Evolutionary conservation across 2,797 vertebrate species (phyloP).

Genomic region (Cirrhinus molitorella): DNA sequence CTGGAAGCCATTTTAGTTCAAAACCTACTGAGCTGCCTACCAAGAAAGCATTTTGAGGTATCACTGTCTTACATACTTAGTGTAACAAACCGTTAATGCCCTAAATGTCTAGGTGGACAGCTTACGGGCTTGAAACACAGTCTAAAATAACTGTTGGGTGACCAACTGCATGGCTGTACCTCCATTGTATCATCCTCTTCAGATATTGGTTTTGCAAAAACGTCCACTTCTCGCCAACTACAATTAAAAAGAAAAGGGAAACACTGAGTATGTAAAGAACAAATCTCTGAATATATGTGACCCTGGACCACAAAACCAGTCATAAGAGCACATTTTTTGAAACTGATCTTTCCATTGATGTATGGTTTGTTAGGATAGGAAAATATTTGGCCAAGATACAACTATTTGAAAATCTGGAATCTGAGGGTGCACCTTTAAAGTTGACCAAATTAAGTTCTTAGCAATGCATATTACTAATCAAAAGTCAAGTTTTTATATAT

Average conservation of each 20-base stretch:
- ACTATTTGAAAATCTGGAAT: too few species aligned
- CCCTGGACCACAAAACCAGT: too few species aligned
- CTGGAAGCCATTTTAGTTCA: neutral
- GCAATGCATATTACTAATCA: too few species aligned
- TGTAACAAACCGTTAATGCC: neutral
- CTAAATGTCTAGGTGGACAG: neutral
- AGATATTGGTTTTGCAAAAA: slow-evolving; percentile 74
- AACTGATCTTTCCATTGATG: too few species aligned
- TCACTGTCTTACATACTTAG: neutral
- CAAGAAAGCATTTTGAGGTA: neutral
- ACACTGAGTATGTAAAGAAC: neutral
- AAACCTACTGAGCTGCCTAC: neutral
- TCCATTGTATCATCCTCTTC: slow-evolving; percentile 83
- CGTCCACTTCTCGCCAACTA: slow-evolving; percentile 87
- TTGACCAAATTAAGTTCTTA: too few species aligned
- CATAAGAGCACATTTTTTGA: too few species aligned
- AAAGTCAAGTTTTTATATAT: too few species aligned
- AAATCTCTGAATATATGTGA: neutral
- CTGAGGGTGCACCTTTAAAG: too few species aligned
- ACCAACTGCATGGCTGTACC: slow-evolving; percentile 66
- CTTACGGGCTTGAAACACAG: neutral
- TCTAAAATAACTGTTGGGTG: neutral
- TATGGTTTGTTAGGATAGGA: too few species aligned
- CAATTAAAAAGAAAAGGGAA: slow-evolving; percentile 53
- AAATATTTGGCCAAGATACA: too few species aligned